These are phyloP conservation scores for Saimiri boliviensis DNA, from an alignment of 2,113 vertebrate species.

Conservation along the genomic window DNA sequence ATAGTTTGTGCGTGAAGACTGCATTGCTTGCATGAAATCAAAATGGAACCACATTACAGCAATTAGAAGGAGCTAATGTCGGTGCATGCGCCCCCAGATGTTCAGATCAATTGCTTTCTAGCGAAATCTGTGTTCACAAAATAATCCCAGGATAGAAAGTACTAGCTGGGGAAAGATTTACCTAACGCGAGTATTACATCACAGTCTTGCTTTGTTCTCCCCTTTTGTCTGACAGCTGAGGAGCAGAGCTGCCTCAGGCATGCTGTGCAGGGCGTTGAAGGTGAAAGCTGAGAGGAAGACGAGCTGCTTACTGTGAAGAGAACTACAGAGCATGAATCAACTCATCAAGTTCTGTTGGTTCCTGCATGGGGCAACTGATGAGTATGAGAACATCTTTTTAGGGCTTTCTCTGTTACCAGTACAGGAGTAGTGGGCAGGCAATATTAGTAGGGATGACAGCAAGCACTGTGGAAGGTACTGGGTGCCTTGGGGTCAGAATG, in stretches of 20 bases:
- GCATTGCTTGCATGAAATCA: constrained; percentile 51
- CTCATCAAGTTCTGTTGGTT: neutral
- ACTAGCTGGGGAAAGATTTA: constrained; percentile 43
- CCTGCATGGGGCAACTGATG: neutral
- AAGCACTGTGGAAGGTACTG: neutral
- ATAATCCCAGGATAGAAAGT: constrained; percentile 52
- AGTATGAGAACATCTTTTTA: neutral
- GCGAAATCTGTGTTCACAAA: constrained; percentile 54
- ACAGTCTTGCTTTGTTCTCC: neutral
- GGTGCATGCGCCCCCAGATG: constrained; percentile 35
- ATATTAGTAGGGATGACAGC: neutral
- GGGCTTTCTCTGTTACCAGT: neutral
- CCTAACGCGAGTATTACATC: constrained; percentile 33
- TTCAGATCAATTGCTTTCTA: constrained; percentile 53
- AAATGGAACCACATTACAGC: constrained; percentile 34
- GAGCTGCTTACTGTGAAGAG: neutral
- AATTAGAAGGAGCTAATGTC: constrained; percentile 57
- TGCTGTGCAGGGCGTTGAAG: neutral
- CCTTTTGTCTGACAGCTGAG: constrained; percentile 22
- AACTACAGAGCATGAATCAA: neutral
- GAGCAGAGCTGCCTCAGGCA: neutral
- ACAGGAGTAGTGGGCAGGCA: neutral
- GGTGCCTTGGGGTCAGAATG: no score
- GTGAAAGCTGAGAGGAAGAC: constrained; percentile 30
- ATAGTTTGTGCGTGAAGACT: constrained; percentile 50